phyloP scores from a whole-genome alignment of 1,140 invertebrate genomes.

The Drosophila suzukii region DNA sequence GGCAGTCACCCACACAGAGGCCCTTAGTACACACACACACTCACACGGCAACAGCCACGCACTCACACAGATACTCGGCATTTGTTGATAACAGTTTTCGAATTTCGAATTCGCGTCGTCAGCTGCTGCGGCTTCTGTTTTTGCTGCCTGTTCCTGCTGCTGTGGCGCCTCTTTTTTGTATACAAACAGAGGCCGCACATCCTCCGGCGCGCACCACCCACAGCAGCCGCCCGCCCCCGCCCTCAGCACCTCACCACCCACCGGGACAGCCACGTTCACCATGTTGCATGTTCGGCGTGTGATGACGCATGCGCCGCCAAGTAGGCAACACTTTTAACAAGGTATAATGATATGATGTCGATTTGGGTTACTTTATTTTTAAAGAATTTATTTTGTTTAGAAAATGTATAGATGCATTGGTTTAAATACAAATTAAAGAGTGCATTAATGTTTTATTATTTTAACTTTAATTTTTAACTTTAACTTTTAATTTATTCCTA shows the following conservation, averaged over 20 bases:
- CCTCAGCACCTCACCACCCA: constrained; percentile 1
- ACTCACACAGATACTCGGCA: constrained; percentile 18
- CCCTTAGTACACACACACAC: not conserved
- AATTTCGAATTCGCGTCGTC: constrained; percentile 71
- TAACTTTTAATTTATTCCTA: too few relatives aligned
- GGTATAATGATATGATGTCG: not conserved
- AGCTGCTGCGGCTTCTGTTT: constrained; percentile 61
- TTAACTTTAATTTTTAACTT: too few relatives aligned
- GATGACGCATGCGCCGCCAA: constrained; percentile 64
- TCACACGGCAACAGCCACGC: constrained; percentile 7
- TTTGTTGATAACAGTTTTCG: constrained; percentile 79
- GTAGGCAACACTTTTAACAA: constrained; percentile 69
- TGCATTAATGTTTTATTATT: too few relatives aligned
- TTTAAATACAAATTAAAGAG: too few relatives aligned
- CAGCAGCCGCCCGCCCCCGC: constrained; percentile 5
- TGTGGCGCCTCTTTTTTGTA: constrained; percentile 33
- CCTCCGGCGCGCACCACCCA: constrained; percentile 20
- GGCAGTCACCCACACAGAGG: constrained; percentile 39
- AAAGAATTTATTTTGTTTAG: too few relatives aligned
- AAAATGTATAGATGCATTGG: too few relatives aligned
- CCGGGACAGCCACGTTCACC: constrained; percentile 37
- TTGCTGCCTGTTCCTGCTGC: constrained; percentile 26
- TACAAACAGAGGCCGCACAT: constrained; percentile 59
- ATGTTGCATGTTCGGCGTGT: constrained; percentile 65
- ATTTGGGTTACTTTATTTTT: not conserved